A percentile compares a stretch with the other conserved stretches of the same genome.
phyloP scores from a whole-genome alignment of 2,113 vertebrate genomes.

The Perca flavescens region DNA sequence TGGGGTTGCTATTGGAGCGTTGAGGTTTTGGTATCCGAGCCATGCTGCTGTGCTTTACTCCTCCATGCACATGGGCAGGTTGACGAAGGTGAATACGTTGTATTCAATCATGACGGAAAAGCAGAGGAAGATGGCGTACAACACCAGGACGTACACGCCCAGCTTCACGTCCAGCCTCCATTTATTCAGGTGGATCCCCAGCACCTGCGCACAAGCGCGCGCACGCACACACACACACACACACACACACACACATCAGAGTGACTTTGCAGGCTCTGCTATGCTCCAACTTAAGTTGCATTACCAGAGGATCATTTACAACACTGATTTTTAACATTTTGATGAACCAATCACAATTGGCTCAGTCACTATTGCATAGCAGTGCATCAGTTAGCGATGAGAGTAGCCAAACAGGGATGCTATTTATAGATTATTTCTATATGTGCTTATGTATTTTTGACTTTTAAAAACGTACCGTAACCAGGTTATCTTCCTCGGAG shows the following conservation, averaged over 20 bases:
- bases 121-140: slow-evolving; percentile 95
- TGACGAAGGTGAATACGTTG: slow-evolving; percentile 99
- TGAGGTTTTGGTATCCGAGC: slow-evolving; percentile 70
- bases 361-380: slow-evolving; percentile 17
- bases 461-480: not conserved
- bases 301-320: not conserved
- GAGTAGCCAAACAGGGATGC: not conserved
- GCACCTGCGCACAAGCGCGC: slow-evolving; percentile 90
- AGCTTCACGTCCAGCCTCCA: slow-evolving; percentile 95
- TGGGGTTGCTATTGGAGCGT: slow-evolving; percentile 24
- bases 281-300: not conserved
- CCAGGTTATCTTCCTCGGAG: not conserved
- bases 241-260: not conserved
- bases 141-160: slow-evolving; percentile 90
- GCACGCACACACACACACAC: too few species aligned
- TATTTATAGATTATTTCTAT: not conserved
- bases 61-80: slow-evolving; percentile 96
- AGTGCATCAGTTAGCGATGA: not conserved
- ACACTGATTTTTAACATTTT: slow-evolving; percentile 25
- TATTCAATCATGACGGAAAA: slow-evolving; percentile 98
- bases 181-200: slow-evolving; percentile 94
- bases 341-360: slow-evolving; percentile 22
- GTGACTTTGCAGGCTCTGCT: accelerated
- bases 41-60: slow-evolving; percentile 78
- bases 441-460: not conserved